These are phyloP conservation scores for Macrotis lagotis DNA, from an alignment of 2,113 vertebrate genomes.

Conservation along the genomic window DNA sequence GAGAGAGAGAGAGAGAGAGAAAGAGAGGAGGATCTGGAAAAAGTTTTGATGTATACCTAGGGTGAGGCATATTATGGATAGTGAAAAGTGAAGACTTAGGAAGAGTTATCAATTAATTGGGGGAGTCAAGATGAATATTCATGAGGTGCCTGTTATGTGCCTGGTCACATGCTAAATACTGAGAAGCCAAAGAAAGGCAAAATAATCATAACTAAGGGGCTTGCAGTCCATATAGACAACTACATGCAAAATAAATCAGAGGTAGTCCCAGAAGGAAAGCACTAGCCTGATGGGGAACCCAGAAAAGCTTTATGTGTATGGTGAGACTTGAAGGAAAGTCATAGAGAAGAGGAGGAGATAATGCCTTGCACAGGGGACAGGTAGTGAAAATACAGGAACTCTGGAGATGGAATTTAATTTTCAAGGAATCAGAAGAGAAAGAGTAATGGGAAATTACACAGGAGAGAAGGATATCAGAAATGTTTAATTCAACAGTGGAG, in stretches of 20 bases:
- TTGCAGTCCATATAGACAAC: not conserved
- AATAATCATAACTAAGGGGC: not conserved
- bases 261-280: not conserved
- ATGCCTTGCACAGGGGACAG: not conserved
- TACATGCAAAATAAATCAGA: not conserved
- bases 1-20: not conserved
- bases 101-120: not conserved
- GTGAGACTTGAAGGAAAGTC: not conserved
- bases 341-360: not conserved
- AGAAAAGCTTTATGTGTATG: not conserved
- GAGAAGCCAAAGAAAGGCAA: not conserved
- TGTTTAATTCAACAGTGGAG: not conserved
- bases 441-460: not conserved
- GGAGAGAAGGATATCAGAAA: not conserved
- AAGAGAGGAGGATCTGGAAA: not conserved
- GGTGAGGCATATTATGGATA: not conserved
- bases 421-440: not conserved
- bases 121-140: not conserved
- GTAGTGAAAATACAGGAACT: not conserved
- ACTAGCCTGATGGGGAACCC: not conserved
- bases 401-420: not conserved
- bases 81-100: not conserved
- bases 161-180: not conserved
- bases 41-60: not conserved
- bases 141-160: not conserved